Conservation (phyloP, 2,888 invertebrate species). For the Lysandra coridon region DNA sequence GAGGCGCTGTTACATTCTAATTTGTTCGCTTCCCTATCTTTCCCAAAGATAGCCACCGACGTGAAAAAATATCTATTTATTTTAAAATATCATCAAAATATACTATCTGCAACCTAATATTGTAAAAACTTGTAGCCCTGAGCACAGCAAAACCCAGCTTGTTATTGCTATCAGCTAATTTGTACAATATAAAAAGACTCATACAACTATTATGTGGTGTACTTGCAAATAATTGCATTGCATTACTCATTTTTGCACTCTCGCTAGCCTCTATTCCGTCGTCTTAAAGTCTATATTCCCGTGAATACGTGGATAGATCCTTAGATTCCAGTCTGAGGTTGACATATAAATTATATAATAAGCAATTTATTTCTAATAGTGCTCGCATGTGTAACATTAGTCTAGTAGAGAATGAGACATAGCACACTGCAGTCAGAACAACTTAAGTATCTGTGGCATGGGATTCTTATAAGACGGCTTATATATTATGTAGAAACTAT, state of each 20-base stretch:
- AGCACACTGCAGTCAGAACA: background rate
- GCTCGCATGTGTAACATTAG: slow-evolving; percentile 4
- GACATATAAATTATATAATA: slow-evolving; percentile 28
- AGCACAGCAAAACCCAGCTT: background rate
- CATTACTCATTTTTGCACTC: background rate
- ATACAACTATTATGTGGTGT: background rate
- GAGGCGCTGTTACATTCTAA: too few species aligned
- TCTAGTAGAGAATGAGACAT: background rate
- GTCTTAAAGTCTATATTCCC: background rate
- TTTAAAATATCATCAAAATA: too few species aligned
- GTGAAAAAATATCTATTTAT: too few species aligned
- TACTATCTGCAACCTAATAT: too few species aligned
- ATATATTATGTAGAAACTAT: too few species aligned
- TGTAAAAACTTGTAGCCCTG: too few species aligned
- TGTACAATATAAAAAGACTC: background rate
- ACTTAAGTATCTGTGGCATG: background rate
- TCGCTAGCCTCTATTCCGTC: background rate
- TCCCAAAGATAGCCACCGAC: too few species aligned
- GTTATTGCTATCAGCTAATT: slow-evolving; percentile 6
- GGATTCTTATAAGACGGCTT: background rate
- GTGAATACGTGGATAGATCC: background rate
- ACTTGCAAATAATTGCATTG: slow-evolving; percentile 21
- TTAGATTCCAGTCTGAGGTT: slow-evolving; percentile 3
- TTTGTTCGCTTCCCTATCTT: too few species aligned
- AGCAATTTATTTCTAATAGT: slow-evolving; percentile 28